Evolutionary conservation across 2,113 vertebrate species (phyloP).

Genomic region (Hyperopisus bebe): DNA sequence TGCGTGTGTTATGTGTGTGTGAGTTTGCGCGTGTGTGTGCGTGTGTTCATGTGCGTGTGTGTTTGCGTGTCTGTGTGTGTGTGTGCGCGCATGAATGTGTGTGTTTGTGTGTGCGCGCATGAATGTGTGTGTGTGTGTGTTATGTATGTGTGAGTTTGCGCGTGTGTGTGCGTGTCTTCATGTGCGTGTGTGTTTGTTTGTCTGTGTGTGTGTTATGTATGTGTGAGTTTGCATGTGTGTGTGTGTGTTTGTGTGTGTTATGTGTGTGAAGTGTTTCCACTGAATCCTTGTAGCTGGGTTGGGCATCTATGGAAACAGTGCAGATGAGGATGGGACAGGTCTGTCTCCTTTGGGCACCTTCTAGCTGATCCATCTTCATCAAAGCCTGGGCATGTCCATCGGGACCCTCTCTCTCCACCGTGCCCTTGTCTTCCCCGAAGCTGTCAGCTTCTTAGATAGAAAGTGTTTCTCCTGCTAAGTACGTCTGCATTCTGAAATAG

Average conservation of each 20-base stretch:
- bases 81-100: no score
- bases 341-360: conserved; percentile 20
- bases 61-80: no score
- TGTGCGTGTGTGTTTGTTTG: no score
- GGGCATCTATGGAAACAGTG: not conserved
- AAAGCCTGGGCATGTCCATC: conserved; percentile 25
- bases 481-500: not conserved
- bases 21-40: no score
- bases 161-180: no score
- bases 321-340: not conserved
- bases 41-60: no score
- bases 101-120: no score
- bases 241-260: not conserved
- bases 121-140: no score
- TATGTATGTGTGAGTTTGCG: no score
- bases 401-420: not conserved
- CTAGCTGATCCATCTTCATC: conserved; percentile 26
- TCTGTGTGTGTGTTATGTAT: not conserved
- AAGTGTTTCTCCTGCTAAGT: not conserved
- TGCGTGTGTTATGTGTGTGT: not conserved
- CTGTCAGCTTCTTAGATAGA: not conserved
- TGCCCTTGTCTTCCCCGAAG: not conserved
- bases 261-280: not conserved
- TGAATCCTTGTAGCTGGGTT: conserved; percentile 29
- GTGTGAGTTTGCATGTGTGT: no score